Percentiles rank a stretch among this genome's conserved stretches.
These are phyloP conservation scores for Distichodus sexfasciatus DNA, from an alignment of 2,797 vertebrate genomes.

Conservation along the genomic window DNA sequence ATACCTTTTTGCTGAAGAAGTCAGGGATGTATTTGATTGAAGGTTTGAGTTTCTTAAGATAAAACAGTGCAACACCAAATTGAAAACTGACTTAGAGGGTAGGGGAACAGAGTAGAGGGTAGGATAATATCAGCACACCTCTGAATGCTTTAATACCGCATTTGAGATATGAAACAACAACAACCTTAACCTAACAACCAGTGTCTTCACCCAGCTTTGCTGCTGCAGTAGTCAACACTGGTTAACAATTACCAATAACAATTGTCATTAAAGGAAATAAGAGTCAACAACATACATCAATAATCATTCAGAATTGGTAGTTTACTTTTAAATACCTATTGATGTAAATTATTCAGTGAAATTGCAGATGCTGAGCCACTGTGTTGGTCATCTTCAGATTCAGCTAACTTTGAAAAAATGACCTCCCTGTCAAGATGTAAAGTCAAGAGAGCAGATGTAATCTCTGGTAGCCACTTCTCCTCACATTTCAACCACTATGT, in stretches of 20 bases:
- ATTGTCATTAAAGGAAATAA: neutral
- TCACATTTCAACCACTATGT: too few species aligned
- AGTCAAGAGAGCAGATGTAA: too few species aligned
- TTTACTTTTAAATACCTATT: too few species aligned
- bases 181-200: neutral
- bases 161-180: neutral
- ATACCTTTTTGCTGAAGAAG: conserved; percentile 12
- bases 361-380: too few species aligned
- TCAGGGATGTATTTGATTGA: neutral
- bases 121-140: neutral
- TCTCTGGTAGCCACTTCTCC: too few species aligned
- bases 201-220: neutral
- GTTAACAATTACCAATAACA: neutral
- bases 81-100: neutral
- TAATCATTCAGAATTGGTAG: neutral
- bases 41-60: neutral
- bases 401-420: too few species aligned
- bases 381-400: too few species aligned
- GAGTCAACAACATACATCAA: neutral
- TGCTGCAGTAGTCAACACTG: too few species aligned
- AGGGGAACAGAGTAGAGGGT: neutral
- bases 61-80: neutral
- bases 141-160: neutral
- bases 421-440: too few species aligned
- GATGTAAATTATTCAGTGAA: too few species aligned